Evolutionary conservation across 2,888 invertebrate genomes (phyloP).

Genomic region (Zootermopsis nevadensis): DNA sequence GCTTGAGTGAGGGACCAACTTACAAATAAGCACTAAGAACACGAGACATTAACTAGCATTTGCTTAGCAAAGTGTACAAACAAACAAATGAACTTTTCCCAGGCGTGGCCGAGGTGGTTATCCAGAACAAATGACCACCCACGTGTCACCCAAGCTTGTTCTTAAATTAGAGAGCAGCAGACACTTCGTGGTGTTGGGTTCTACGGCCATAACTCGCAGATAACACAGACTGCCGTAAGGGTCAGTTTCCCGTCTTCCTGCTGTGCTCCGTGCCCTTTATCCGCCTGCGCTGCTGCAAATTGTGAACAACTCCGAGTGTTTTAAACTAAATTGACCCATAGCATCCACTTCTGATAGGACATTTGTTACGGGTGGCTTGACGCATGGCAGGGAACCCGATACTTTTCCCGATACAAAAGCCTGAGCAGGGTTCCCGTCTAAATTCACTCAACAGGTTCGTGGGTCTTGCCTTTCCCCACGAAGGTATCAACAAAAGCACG

Average conservation of each 20-base stretch:
- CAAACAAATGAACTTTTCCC: no score
- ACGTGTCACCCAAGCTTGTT: conserved; percentile 15
- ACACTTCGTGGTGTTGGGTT: conserved; percentile 14
- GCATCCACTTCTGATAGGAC: conserved; percentile 3
- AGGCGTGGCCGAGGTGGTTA: not conserved
- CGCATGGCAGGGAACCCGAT: not conserved
- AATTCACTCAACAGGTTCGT: no score
- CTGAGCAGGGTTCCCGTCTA: no score
- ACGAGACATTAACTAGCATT: no score
- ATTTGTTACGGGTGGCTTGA: conserved; percentile 10
- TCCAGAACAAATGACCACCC: conserved; percentile 7
- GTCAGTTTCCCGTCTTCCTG: conserved; percentile 9
- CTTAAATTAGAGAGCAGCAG: not conserved
- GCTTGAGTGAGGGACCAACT: no score
- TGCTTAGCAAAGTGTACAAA: no score
- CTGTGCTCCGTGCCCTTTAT: not conserved
- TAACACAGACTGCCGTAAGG: conserved; percentile 7
- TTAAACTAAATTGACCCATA: conserved; percentile 11
- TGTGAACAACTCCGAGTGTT: conserved; percentile 15
- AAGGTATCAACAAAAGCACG: no score
- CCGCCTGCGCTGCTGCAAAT: conserved; percentile 14
- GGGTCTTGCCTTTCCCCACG: no score
- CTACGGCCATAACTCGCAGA: conserved; percentile 18
- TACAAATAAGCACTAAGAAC: no score
- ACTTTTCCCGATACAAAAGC: not conserved